Base-by-base conservation (phyloP, 2,113 vertebrate genomes). In the Psettodes erumei region DNA sequence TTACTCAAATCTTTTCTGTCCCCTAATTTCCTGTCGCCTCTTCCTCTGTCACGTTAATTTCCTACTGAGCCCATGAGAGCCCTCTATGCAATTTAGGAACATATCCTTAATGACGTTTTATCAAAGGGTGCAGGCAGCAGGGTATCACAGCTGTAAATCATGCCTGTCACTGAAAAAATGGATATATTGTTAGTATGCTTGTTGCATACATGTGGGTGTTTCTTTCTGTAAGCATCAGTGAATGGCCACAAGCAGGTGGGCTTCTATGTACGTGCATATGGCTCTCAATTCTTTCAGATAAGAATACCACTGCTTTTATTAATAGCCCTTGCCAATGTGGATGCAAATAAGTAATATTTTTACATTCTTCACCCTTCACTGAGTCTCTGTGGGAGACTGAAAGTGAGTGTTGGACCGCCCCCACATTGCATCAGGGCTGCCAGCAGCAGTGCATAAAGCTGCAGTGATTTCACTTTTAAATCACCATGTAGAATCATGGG, bases 291-390 rank as follows among this genome's bases (percentile, higher is more conserved):
- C 48, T 21, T 43, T 43, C 32, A 37, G 37, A 65, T 48, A 38
- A 32, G 63, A 73, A 71, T 55, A 61, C 8, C 8, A 5, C 47
- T 71, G 37, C 6, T 40, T 64, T 60, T 75, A 86, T 83, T 82
- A 77, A 74, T 85, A 78, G 62, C 47, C 23, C 16, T 59, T 35
- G 30, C 53, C 28, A 69, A 47, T 61, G 72, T 48, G n/a, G 63
- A 80, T 81, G 84, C 69, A 88, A 78, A 88, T 76, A 80, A 70
- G 75, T 71, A 11, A 75, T 81, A 86, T 79, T 84, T 81, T 72
- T 82, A 70, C 50, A 79, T 70, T 71, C 33, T 68, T 76, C 45
- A 58, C 59, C 80, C 77, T 86, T 32, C 27, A 63, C 66, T 23
- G 5, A 47, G 56, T 79, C 74, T 81, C 81, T 45, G 55, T 82